phyloP scores from a whole-genome alignment of 2,113 vertebrate species.

The Hippocampus mohnikei region DNA sequence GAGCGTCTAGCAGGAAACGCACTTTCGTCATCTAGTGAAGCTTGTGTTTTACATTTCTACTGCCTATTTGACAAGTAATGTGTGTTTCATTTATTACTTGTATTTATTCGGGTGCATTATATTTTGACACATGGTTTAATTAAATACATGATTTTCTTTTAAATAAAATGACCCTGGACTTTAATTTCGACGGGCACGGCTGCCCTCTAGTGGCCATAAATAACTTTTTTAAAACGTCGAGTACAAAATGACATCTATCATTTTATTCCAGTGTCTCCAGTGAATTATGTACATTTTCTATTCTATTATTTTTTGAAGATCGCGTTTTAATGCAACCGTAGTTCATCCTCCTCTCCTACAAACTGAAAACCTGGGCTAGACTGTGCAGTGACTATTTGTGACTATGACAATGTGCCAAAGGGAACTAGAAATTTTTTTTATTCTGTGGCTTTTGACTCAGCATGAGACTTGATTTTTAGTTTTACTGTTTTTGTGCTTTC shows the following conservation, averaged over 20 bases:
- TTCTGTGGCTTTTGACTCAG: too few relatives aligned
- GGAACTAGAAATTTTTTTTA: not conserved
- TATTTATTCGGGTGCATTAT: too few relatives aligned
- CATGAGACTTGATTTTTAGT: too few relatives aligned
- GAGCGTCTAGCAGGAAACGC: not conserved
- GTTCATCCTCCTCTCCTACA: not conserved
- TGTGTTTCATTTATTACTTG: not conserved
- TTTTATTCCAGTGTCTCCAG: not conserved
- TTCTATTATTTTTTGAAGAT: not conserved
- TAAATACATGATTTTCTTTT: not conserved
- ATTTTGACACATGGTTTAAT: too few relatives aligned
- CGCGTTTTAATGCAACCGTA: not conserved
- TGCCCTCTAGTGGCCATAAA: not conserved
- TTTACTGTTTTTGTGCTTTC: too few relatives aligned
- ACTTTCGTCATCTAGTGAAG: slow-evolving; percentile 37
- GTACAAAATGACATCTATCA: not conserved
- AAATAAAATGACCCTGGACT: not conserved
- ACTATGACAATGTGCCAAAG: not conserved
- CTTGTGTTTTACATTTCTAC: not conserved
- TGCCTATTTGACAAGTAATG: not conserved
- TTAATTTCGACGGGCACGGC: not conserved
- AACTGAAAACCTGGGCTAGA: not conserved
- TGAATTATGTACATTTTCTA: not conserved
- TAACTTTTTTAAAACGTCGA: not conserved
- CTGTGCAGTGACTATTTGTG: not conserved